Evolutionary conservation across 2,888 invertebrate genomes (phyloP).

Genomic region (Clunio marinus): DNA sequence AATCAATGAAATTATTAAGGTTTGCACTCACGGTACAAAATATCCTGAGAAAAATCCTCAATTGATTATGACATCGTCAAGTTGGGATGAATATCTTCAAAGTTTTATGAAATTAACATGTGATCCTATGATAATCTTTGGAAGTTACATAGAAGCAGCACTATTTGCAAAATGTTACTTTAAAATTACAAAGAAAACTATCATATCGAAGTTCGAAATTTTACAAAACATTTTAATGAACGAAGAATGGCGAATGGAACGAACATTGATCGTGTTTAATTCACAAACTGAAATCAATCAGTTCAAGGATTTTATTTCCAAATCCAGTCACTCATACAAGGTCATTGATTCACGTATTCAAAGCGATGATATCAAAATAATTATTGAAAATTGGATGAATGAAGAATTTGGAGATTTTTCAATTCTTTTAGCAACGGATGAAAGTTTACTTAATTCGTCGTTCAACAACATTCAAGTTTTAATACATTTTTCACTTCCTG

Average conservation of each 20-base stretch:
- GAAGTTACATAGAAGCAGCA: constrained; percentile 69
- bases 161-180: constrained; percentile 58
- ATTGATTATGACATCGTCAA: constrained; percentile 57
- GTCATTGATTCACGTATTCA: too few relatives aligned
- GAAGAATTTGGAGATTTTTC: constrained; percentile 43
- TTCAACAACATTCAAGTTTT: constrained; percentile 62
- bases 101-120: constrained; percentile 56
- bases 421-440: constrained; percentile 66
- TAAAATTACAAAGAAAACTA: neutral
- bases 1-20: constrained; percentile 51
- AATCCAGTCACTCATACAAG: neutral
- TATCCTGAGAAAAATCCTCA: constrained; percentile 55
- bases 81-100: constrained; percentile 62
- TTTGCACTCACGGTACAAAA: constrained; percentile 48
- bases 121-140: constrained; percentile 63
- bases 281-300: neutral
- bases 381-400: neutral
- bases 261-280: neutral
- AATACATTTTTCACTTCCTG: constrained; percentile 68
- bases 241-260: neutral
- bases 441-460: constrained; percentile 46
- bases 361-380: neutral
- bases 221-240: neutral
- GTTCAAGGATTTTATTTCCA: neutral
- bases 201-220: neutral